These are phyloP conservation scores for Leptonema lineaticorne DNA, from an alignment of 1,140 invertebrate genomes.

Conservation along the genomic window DNA sequence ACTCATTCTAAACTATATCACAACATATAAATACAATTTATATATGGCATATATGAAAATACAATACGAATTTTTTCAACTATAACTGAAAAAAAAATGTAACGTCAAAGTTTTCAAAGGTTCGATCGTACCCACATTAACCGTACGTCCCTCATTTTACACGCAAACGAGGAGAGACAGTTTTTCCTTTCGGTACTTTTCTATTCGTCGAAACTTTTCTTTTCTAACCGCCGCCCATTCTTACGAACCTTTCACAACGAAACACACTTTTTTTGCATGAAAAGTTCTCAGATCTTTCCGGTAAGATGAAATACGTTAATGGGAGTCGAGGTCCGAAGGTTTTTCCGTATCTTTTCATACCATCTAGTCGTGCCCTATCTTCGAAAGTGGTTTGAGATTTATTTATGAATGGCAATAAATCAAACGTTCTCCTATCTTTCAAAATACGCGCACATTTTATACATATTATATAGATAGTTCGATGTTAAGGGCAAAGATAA, in stretches of 20 bases:
- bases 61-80: too few relatives aligned
- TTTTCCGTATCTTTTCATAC: neutral
- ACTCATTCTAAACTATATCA: too few relatives aligned
- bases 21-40: too few relatives aligned
- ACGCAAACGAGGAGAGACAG: neutral
- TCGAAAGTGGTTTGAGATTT: constrained; percentile 9
- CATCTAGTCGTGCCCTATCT: constrained; percentile 2
- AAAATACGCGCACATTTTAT: too few relatives aligned
- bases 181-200: neutral
- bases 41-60: too few relatives aligned
- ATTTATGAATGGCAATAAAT: constrained; percentile 18
- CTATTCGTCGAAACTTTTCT: too few relatives aligned
- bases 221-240: neutral
- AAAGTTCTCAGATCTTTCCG: neutral
- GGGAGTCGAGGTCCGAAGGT: constrained; percentile 1
- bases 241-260: neutral
- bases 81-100: too few relatives aligned
- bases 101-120: neutral
- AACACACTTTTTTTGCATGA: neutral
- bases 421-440: neutral
- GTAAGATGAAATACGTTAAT: constrained; percentile 24
- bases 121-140: constrained; percentile 3
- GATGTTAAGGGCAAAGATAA: too few relatives aligned
- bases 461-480: too few relatives aligned
- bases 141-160: neutral